Evolutionary conservation across 1,140 invertebrate genomes (phyloP).

Genomic region (Hesperophylax magnus): DNA sequence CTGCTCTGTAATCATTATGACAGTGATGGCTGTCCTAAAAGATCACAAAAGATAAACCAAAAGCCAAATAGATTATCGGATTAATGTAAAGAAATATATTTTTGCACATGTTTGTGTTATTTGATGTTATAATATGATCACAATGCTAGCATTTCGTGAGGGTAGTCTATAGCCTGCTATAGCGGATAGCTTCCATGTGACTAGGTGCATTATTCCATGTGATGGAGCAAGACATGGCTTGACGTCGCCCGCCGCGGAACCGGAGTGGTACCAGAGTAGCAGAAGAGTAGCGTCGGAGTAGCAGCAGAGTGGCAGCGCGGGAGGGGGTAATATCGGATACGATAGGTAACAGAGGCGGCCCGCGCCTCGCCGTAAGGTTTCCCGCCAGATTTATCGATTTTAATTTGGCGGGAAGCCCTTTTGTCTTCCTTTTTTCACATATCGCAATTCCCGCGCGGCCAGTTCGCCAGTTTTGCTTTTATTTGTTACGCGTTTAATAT

Average conservation of each 20-base stretch:
- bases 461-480: too few species aligned
- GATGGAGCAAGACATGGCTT: not conserved
- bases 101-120: too few species aligned
- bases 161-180: not conserved
- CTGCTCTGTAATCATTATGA: too few species aligned
- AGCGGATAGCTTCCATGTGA: not conserved
- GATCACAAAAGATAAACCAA: too few species aligned
- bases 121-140: too few species aligned
- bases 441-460: not conserved
- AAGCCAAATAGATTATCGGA: too few species aligned
- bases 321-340: not conserved
- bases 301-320: too few species aligned
- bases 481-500: not conserved
- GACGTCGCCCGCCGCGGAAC: not conserved
- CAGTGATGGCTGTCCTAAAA: too few species aligned
- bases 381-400: constrained; percentile 17
- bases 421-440: constrained; percentile 5
- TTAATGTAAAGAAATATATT: too few species aligned
- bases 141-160: too few species aligned
- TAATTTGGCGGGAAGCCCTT: constrained; percentile 16
- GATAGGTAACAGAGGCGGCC: not conserved
- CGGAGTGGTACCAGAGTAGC: not conserved
- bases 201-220: not conserved
- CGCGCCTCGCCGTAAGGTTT: not conserved
- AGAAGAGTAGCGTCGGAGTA: too few species aligned